Evolutionary conservation across 2,797 vertebrate species (phyloP).

Genomic region (Scleropages formosus): DNA sequence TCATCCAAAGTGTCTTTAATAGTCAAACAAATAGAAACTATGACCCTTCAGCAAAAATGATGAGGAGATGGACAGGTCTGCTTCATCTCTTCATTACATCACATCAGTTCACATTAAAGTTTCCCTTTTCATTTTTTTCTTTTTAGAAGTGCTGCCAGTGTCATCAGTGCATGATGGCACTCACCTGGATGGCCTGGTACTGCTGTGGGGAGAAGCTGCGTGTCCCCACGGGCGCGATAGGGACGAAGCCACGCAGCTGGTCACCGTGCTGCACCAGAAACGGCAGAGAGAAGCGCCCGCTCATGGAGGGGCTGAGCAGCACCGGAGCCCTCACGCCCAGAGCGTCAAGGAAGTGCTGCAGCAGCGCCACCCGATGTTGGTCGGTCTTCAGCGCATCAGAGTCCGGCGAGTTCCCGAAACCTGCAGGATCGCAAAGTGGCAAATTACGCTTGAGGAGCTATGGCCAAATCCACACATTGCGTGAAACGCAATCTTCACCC

Average conservation of each 20-base stretch:
- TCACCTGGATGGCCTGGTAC: conserved; percentile 82
- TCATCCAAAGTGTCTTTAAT: too few species aligned
- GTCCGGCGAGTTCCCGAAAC: conserved; percentile 83
- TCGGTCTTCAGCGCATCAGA: conserved; percentile 68
- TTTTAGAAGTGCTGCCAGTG: too few species aligned
- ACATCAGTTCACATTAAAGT: too few species aligned
- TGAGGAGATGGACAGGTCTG: too few species aligned
- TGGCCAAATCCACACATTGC: too few species aligned
- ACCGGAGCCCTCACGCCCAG: conserved; percentile 73
- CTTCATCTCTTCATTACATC: too few species aligned
- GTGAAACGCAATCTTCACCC: too few species aligned
- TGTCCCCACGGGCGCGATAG: conserved; percentile 84
- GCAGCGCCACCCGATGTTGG: conserved; percentile 76
- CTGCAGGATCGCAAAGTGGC: conserved; percentile 52
- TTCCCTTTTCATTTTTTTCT: too few species aligned
- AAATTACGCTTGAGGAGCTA: background rate
- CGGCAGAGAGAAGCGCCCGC: conserved; percentile 86
- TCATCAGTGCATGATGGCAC: background rate
- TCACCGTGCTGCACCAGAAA: conserved; percentile 77
- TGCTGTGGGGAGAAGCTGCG: conserved; percentile 77
- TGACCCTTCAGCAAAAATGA: too few species aligned
- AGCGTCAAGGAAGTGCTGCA: conserved; percentile 75
- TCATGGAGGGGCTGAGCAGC: conserved; percentile 91
- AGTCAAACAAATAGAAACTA: too few species aligned
- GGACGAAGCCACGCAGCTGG: conserved; percentile 79